phyloP scores from a whole-genome alignment of 2,888 invertebrate genomes.

The Diadromus collaris region DNA sequence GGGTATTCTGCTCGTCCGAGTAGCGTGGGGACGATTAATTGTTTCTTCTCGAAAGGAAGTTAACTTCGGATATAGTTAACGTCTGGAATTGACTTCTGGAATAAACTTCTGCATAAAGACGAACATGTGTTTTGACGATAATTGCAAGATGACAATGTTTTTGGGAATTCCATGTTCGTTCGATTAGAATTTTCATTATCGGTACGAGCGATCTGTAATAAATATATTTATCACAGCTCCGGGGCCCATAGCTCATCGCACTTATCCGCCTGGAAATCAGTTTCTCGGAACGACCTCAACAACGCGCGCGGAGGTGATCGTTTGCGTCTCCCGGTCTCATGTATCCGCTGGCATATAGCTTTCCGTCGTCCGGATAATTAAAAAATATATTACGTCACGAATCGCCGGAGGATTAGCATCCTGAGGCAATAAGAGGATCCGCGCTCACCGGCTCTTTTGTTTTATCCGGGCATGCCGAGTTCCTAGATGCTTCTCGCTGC shows the following conservation, averaged over 20 bases:
- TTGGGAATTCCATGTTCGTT: conserved; percentile 15
- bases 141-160: conserved; percentile 8
- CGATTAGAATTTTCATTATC: conserved; percentile 23
- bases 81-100: too few relatives aligned
- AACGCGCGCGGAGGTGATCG: conserved; percentile 32
- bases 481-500: neutral
- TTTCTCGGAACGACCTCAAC: conserved; percentile 60
- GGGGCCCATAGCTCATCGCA: conserved; percentile 53
- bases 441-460: conserved; percentile 35
- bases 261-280: conserved; percentile 61
- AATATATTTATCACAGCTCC: conserved; percentile 35
- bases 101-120: too few relatives aligned
- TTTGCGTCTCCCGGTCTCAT: conserved; percentile 22
- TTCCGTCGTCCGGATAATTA: conserved; percentile 50
- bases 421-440: conserved; percentile 34
- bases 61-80: neutral
- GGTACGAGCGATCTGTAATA: conserved; percentile 7
- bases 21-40: neutral
- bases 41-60: neutral
- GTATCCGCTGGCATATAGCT: neutral
- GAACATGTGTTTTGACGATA: neutral
- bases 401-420: conserved; percentile 55
- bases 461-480: neutral
- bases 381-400: conserved; percentile 60
- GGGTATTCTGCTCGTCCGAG: neutral